Conservation (phyloP, 53 echinoderm and acorn worm species). For the Astropecten irregularis region DNA sequence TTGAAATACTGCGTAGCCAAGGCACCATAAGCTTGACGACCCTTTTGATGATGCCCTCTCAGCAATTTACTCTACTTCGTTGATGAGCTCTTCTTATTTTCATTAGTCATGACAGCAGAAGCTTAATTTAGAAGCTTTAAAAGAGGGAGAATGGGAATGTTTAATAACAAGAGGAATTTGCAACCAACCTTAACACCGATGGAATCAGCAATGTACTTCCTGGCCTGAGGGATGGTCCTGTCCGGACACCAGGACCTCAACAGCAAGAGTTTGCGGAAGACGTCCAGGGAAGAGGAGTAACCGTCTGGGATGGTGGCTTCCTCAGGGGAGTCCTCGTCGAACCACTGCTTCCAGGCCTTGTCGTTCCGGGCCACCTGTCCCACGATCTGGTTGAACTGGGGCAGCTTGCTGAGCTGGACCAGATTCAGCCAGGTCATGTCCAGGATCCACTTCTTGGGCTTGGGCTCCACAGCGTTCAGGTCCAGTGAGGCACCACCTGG, state of each 20-base stretch:
- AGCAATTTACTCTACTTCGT: no score
- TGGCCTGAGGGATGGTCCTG: constrained; percentile 92
- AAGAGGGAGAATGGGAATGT: no score
- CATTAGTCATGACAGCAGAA: no score
- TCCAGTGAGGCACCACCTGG: constrained; percentile 97
- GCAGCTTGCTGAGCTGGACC: constrained; percentile 88
- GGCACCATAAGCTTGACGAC: no score
- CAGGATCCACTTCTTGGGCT: constrained; percentile 97
- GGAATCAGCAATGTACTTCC: constrained; percentile 96
- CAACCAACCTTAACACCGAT: constrained; percentile 88
- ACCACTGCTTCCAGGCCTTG: constrained; percentile 98
- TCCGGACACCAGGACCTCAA: constrained; percentile 92
- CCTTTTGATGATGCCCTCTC: no score
- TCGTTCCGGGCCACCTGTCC: constrained; percentile 95
- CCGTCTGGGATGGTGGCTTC: constrained; percentile 96
- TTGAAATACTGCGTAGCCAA: no score
- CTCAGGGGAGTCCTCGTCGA: constrained; percentile 94
- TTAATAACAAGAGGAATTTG: no score
- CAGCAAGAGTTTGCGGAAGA: constrained; percentile 88
- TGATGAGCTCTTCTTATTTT: no score
- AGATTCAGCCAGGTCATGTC: constrained; percentile 99
- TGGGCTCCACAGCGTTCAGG: constrained; percentile 93
- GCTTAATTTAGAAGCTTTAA: no score
- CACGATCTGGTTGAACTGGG: constrained; percentile 92
- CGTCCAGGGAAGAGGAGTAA: constrained; percentile 95